Conservation (phyloP, 2,113 vertebrate species). For the Cyphomyrus plagiostoma region DNA sequence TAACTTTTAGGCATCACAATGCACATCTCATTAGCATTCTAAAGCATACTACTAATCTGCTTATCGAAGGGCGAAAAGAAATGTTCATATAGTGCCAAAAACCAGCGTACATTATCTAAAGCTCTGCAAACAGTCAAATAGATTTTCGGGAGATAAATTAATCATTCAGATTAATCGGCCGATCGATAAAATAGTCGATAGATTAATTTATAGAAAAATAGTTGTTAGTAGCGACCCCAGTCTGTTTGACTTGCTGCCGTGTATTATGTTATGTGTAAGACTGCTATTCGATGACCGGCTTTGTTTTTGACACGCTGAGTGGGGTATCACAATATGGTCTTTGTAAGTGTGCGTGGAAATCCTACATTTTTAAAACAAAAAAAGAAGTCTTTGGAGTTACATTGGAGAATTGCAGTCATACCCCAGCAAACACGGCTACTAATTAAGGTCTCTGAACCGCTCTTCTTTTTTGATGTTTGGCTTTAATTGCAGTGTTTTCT, state of each 20-base stretch:
- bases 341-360: slow-evolving; percentile 15
- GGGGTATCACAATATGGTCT: neutral
- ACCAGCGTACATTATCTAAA: no score
- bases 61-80: no score
- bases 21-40: no score
- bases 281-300: neutral
- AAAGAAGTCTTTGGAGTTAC: slow-evolving; percentile 14
- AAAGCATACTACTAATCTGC: no score
- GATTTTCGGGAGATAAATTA: no score
- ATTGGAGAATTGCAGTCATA: neutral
- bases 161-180: no score
- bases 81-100: no score
- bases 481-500: slow-evolving; percentile 7
- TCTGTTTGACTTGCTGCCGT: neutral
- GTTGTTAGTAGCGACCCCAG: no score
- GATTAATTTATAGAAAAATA: no score
- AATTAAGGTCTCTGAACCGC: neutral
- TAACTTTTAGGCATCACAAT: no score
- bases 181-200: no score
- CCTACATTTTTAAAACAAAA: neutral
- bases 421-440: slow-evolving; percentile 3
- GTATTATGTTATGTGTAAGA: neutral
- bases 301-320: neutral
- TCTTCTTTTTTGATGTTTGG: neutral
- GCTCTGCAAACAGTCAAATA: no score